Evolutionary conservation across 2,888 invertebrate species (phyloP), one percentile per base, ranked within the genome.

Genomic region (Cryptus viduatorius): DNA sequence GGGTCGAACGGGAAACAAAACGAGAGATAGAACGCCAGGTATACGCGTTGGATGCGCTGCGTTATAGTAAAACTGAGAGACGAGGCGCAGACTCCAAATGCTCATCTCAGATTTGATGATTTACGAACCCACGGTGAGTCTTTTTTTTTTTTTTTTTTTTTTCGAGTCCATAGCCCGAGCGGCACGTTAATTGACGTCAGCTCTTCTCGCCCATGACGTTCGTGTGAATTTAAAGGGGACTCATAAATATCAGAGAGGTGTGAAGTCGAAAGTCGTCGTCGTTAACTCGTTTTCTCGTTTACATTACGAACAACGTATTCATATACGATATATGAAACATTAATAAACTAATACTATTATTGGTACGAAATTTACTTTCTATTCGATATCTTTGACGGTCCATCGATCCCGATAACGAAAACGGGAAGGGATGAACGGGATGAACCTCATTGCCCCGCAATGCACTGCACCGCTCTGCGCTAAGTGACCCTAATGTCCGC

Each of bases 401-500:
- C 78, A 71, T 84, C 53, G 81, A 81, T 61, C 56, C 64, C 4
- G 50, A 69, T 76, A 83, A 71, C 64, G 16, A 29, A 44, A 46
- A 31, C 46, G 61, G n/a, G 14, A n/a, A 4, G 24, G 31, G 16
- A 3, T 44, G 14, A 12, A 24, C 56, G 31, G 71, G 37, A 46
- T 4, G 56, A 75, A 67, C 44, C 67, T 31, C 19, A 24, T n/a
- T 31, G 73, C 19, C 2, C 67, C 46, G 29, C 16, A 61, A 48
- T 72, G 71, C 83, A 37, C 42, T 46, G 46, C 68, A 65, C n/a
- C 65, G 68, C 56, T 71, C 46, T 67, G 73, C 85, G 69, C 87
- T 87, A 87, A 86, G 83, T 85, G 88, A 86, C 73, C 86, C 85
- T 87, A 88, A 90, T 88, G 85, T 81, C 84, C 87, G 68, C 85